Percentiles rank a stretch among this genome's conserved stretches.
Evolutionary conservation across 2,888 invertebrate species (phyloP).

Genomic region (Calliopum simillimum): DNA sequence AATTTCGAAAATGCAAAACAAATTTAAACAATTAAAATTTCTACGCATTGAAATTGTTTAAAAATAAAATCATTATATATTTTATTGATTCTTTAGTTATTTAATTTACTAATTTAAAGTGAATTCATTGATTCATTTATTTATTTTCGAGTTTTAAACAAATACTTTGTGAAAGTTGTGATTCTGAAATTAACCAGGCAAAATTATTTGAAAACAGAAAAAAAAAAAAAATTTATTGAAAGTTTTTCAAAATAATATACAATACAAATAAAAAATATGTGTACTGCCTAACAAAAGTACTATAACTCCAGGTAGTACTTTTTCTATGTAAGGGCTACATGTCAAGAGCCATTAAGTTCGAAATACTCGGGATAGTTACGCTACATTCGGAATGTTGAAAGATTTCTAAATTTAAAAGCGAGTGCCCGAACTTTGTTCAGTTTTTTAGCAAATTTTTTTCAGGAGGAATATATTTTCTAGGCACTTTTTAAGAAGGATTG

Average conservation of each 20-base stretch:
- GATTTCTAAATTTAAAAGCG: too few relatives aligned
- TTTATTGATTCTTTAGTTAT: slow-evolving; percentile 12
- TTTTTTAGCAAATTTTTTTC: too few relatives aligned
- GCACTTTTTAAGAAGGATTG: too few relatives aligned
- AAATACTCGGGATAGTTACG: too few relatives aligned
- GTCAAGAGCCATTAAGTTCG: too few relatives aligned
- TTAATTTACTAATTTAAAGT: slow-evolving; percentile 6
- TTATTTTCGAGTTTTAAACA: slow-evolving; percentile 1
- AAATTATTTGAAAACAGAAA: slow-evolving; percentile 6
- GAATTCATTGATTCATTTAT: neutral
- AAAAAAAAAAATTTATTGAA: slow-evolving; percentile 16
- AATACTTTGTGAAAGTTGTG: slow-evolving; percentile 27
- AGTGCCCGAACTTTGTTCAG: too few relatives aligned
- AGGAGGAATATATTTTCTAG: too few relatives aligned
- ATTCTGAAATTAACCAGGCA: slow-evolving; percentile 25
- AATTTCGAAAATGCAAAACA: slow-evolving; percentile 15
- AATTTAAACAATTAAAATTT: slow-evolving; percentile 4
- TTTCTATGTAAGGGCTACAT: too few relatives aligned
- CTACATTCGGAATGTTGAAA: too few relatives aligned
- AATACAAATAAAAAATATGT: slow-evolving; percentile 7
- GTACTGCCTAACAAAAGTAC: neutral
- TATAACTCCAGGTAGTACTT: too few relatives aligned
- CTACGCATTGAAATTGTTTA: slow-evolving; percentile 5
- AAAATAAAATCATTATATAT: too few relatives aligned
- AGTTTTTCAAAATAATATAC: neutral